Conservation (phyloP, 2,888 invertebrate genomes). For the Trisateles emortualis region DNA sequence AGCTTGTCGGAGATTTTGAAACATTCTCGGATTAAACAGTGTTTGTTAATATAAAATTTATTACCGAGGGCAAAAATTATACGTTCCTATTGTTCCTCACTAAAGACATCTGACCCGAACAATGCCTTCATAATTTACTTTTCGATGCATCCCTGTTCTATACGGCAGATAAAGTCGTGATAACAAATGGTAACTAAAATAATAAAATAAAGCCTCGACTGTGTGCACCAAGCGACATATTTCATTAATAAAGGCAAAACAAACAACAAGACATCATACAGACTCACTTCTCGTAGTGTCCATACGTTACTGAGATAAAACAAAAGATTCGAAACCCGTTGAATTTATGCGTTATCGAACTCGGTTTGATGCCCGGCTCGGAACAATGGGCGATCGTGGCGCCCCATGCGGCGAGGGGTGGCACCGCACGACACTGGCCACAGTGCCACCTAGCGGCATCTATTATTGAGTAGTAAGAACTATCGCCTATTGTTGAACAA, state of each 20-base stretch:
- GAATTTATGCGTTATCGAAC: slow-evolving; percentile 85
- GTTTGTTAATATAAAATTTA: slow-evolving; percentile 81
- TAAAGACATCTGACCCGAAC: slow-evolving; percentile 78
- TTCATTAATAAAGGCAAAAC: slow-evolving; percentile 87
- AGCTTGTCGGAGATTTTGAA: slow-evolving; percentile 45
- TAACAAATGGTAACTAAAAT: slow-evolving; percentile 87
- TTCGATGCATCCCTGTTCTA: slow-evolving; percentile 80
- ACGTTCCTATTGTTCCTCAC: slow-evolving; percentile 79
- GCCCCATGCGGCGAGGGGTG: slow-evolving; percentile 83
- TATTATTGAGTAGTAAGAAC: slow-evolving; percentile 73
- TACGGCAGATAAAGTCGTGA: slow-evolving; percentile 85
- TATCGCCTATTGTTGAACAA: slow-evolving; percentile 49
- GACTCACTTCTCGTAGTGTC: slow-evolving; percentile 84
- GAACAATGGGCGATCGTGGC: slow-evolving; percentile 84
- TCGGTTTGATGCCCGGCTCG: slow-evolving; percentile 73
- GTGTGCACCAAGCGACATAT: slow-evolving; percentile 83
- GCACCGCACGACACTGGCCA: slow-evolving; percentile 49
- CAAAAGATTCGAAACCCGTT: slow-evolving; percentile 80
- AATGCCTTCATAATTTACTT: slow-evolving; percentile 85
- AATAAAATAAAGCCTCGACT: slow-evolving; percentile 81
- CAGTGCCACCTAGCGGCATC: slow-evolving; percentile 72
- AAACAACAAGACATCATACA: slow-evolving; percentile 80
- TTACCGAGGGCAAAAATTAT: slow-evolving; percentile 77
- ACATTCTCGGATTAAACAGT: slow-evolving; percentile 44
- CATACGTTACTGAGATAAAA: slow-evolving; percentile 86